Evolutionary conservation across 2,797 vertebrate genomes (phyloP), one percentile per base, ranked within the genome.

Genomic region (Sebastes minor): DNA sequence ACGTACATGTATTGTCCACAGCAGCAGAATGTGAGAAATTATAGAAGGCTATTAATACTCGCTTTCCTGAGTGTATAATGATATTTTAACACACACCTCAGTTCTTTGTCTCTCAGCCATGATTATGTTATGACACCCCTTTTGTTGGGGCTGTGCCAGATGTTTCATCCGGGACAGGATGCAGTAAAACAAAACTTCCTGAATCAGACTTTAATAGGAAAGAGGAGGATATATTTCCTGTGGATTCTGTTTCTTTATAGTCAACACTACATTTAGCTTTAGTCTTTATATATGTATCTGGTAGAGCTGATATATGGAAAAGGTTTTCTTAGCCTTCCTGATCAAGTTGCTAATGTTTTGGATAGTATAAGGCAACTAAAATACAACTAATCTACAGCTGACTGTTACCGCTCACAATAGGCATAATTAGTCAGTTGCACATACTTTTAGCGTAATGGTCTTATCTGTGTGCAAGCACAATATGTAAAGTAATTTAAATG

Each of bases 101-200:
- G 49, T 61, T 77, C 59, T 83, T 89, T 85, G 75, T 81, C 55
- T 81, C 62, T 82, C 22, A 74, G 64, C 20, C 33, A n/a, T 60
- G 75, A 79, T 42, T 66, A 12, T 81, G 82, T 63, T 88, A 53
- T 86, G 80, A 84, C 61, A 85, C 66, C 69, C 56, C 46, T 74
- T 75, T 69, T 72, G 63, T 73, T 16, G 12, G 28, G 60, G n/a
- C 74, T 22, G 52, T 52, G 77, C 62, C 82, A 85, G 70, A 55
- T 55, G 52, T 83, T 76, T 76, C 49, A 86, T 84, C 55, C 11
- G 18, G 52, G 63, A 76, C 89, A 91, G 91, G 93, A 93, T 90
- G 88, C 80, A 73, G 81, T 66, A 79, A 85, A 91, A 82, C 64
- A 90, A 46, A 91, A 92, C 89, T 80, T 92, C 92, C 92, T 91